Evolutionary conservation across 2,888 invertebrate species (phyloP), one percentile per base, ranked within the genome.

Genomic region (Lithophane semibrunnea): DNA sequence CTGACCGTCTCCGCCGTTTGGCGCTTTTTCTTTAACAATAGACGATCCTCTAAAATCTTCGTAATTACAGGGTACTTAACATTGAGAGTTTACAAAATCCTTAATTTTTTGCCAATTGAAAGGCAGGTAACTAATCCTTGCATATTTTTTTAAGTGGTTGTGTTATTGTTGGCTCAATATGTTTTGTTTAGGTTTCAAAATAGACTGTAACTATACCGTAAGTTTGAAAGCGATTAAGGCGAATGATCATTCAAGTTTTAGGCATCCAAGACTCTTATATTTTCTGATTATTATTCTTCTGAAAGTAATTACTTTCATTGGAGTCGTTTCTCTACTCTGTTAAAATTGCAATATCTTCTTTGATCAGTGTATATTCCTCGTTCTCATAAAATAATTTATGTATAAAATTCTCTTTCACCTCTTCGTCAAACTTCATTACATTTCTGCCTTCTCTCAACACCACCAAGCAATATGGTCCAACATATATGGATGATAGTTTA

Each of bases 1-100:
- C 24, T 61, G 49, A 77, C 69, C 52, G 74, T 78, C 58, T 18
- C 66, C 58, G 42, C 71, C 29, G n/a, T 54, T 77, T 68, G 58
- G 24, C 29, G 49, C 44, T 29, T 71, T 77, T 71, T 63, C 37
- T 74, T 21, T 58, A 8, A 52, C 70, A 73, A 69, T 24, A 68
- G 58, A 66, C 60, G 60, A 54, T 24, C 29, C 44, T 61, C 65
- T 68, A 68, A 70, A 80, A 79, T 52, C 66, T 73, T 49, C 18
- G 10, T 81, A 81, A 88, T 86, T 81, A 75, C n/a, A 0, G 83
- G 74, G 66, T 79, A 82, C 75, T 83, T 83, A 78, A 44, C 52
- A 74, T 75, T 78, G 81, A 86, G 10, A 73, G 52, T 56, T 73
- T 73, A 64, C 47, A 66, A 79, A 75, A 77, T 73, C 47, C 56